These are phyloP conservation scores for Sebastes steindachneri DNA, from an alignment of 2,797 vertebrate genomes.

Conservation along the genomic window DNA sequence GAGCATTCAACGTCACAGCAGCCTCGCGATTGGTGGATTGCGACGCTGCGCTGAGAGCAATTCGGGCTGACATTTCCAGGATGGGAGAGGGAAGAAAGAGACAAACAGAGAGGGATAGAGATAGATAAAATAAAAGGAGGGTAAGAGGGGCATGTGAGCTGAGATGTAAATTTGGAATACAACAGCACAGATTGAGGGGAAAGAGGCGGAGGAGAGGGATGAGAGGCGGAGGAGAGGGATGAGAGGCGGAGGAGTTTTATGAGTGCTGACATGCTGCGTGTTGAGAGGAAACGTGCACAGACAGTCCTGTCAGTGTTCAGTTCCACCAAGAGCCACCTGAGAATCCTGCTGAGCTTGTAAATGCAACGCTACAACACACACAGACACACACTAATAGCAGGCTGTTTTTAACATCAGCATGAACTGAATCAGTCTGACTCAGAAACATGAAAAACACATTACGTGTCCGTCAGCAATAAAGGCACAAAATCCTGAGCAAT, in stretches of 20 bases:
- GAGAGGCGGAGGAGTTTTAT: slow-evolving; percentile 6
- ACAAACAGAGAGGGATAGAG: neutral
- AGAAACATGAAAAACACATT: neutral
- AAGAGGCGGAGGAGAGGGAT: no score
- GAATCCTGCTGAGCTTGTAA: slow-evolving; percentile 32
- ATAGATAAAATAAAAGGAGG: slow-evolving; percentile 4
- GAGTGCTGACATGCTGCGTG: slow-evolving; percentile 46
- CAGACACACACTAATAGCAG: neutral
- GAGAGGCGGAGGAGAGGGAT: neutral
- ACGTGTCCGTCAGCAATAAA: neutral
- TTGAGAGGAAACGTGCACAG: slow-evolving; percentile 39
- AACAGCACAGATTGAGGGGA: neutral
- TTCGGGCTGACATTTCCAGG: neutral
- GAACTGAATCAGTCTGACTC: neutral
- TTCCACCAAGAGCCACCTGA: slow-evolving; percentile 39
- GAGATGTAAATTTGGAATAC: neutral
- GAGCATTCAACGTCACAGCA: slow-evolving; percentile 6
- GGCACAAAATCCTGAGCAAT: neutral
- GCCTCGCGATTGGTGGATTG: slow-evolving; percentile 1
- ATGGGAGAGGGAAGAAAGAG: neutral
- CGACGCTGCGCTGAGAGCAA: neutral
- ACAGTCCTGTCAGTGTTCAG: slow-evolving; percentile 30
- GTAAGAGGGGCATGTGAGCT: neutral
- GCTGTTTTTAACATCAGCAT: neutral
- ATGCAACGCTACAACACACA: neutral